Evolutionary conservation across 1,140 invertebrate species (phyloP), one percentile per base, ranked within the genome.

Genomic region (Venustaconcha ellipsiformis): DNA sequence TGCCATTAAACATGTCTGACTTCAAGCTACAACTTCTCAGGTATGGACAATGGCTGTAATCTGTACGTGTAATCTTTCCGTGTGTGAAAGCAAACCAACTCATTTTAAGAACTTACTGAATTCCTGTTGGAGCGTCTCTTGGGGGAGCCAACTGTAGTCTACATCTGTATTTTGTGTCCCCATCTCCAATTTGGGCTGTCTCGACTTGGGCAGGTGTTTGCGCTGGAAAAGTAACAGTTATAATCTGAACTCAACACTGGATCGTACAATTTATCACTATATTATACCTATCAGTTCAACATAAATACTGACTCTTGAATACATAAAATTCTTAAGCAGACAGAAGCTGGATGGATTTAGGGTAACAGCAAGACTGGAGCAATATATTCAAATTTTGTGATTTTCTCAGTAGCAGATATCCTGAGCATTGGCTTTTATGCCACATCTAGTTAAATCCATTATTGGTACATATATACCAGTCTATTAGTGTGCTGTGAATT

Each of bases 71-170:
- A 20, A 14, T 37, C 1, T 37, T 37, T 37, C 8, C 2, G 3
- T 37, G 6, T 48, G 37, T 48, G 37, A 48, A 48, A 48, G 37
- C 0, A 0, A 48, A 48, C 37, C 37, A 48, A 48, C 37, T 48
- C 6, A 48, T 48, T 48, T 48, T 8, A 11, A 30, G 18, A 23
- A 84, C 84, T 81, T 82, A 88, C 85, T 86, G 60, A 85, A 77
- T 71, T 78, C 82, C 55, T 73, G 72, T 65, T 84, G 81, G 37
- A 88, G 82, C 58, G 85, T 95, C 90, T 97, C 95, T 86, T 95
- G 94, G 72, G 98, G 98, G 83, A 99, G 91, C 98, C 98, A 99
- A 80, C 99, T 97, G 86, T 97, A 99, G 90, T 99, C 98, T 56
- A 99, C 91, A 84, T 92, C 90, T 90, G 97, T 96, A 83, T 95